Evolutionary conservation across 1,140 invertebrate species (phyloP).

Genomic region (Panagrolaimus sp.): DNA sequence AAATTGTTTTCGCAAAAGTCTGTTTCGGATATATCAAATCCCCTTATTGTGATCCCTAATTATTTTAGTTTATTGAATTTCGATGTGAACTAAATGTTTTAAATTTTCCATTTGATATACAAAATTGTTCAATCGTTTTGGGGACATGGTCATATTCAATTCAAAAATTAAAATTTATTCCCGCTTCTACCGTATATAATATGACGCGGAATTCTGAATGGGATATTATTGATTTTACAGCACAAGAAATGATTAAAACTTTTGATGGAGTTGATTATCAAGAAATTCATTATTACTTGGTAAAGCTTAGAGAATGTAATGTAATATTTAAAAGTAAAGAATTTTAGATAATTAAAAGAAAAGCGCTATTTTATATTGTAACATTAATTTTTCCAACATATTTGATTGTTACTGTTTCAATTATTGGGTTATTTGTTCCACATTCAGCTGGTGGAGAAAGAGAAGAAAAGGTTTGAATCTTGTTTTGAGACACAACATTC

Average conservation of each 20-base stretch:
- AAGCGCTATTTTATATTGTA: not conserved
- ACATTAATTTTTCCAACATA: constrained; percentile 4
- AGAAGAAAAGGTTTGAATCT: not conserved
- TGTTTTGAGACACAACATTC: no score
- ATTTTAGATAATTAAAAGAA: constrained; percentile 6
- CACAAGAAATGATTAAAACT: not conserved
- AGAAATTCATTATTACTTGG: constrained; percentile 3
- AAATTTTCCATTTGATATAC: not conserved
- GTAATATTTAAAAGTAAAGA: not conserved
- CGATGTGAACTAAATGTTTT: not conserved
- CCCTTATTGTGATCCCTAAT: no score
- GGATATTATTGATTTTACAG: not conserved
- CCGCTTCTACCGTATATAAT: not conserved
- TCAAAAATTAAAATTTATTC: not conserved
- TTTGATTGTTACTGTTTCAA: not conserved
- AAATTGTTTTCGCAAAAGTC: not conserved
- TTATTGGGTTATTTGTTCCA: constrained; percentile 6
- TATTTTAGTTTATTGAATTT: not conserved
- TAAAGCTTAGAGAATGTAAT: not conserved
- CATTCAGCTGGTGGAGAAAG: not conserved
- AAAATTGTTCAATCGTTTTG: not conserved
- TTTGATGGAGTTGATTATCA: constrained; percentile 5
- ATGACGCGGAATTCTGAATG: not conserved
- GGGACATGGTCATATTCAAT: not conserved
- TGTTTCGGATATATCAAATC: no score